These are phyloP conservation scores for Balaeniceps rex DNA, from an alignment of 2,113 vertebrate genomes.

Conservation along the genomic window DNA sequence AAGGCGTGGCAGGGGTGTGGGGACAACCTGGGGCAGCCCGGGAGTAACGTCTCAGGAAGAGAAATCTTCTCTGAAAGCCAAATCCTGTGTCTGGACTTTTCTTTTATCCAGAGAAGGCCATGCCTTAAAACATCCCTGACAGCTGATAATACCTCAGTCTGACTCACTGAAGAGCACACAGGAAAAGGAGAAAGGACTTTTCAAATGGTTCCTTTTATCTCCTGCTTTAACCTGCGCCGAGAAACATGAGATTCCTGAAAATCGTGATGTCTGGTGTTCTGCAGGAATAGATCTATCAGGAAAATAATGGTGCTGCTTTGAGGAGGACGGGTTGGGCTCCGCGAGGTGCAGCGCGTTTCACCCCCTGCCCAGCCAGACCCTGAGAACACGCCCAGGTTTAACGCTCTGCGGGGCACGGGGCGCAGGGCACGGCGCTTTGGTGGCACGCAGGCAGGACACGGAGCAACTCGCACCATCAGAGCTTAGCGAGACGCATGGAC, in stretches of 20 bases:
- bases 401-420: not conserved
- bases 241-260: not conserved
- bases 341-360: rapidly evolving
- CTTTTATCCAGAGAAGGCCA: not conserved
- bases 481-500: rapidly evolving
- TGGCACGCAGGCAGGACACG: rapidly evolving
- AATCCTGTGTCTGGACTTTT: not conserved
- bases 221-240: not conserved
- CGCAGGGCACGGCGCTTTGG: rapidly evolving
- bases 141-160: not conserved
- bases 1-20: rapidly evolving
- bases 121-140: conserved; percentile 2
- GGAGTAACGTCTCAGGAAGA: not conserved
- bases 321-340: not conserved
- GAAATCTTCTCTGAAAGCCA: not conserved
- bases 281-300: not conserved
- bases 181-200: conserved; percentile 1
- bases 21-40: not conserved
- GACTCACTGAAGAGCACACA: not conserved
- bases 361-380: not conserved
- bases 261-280: not conserved
- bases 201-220: not conserved
- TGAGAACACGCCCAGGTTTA: rapidly evolving
- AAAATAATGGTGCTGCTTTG: not conserved
- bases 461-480: rapidly evolving